Percentiles rank a stretch among this genome's conserved stretches.
These are phyloP conservation scores for Papilio glaucus DNA, from an alignment of 1,140 invertebrate genomes.

Conservation along the genomic window DNA sequence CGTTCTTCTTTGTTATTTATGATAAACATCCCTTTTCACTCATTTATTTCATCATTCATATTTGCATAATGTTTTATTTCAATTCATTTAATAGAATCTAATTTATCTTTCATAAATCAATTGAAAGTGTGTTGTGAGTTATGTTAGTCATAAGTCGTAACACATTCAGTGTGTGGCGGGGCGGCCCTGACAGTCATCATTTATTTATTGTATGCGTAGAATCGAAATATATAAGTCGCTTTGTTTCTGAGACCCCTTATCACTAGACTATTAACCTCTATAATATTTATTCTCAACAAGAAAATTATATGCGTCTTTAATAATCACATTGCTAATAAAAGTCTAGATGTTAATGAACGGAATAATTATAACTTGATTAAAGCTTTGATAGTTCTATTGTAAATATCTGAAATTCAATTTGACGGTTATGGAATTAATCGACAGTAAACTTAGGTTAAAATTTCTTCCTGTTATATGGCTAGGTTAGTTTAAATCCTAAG, in stretches of 20 bases:
- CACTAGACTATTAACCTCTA: too few species aligned
- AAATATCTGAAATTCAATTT: too few species aligned
- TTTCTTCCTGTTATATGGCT: too few species aligned
- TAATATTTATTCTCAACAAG: too few species aligned
- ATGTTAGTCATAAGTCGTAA: background rate
- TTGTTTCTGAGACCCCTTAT: background rate
- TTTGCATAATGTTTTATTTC: background rate
- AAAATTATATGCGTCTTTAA: too few species aligned
- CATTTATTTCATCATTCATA: background rate
- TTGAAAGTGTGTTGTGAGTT: conserved; percentile 3
- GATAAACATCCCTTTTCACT: background rate
- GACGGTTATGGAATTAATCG: too few species aligned
- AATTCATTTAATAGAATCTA: background rate
- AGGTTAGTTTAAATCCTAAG: too few species aligned
- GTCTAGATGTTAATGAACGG: too few species aligned
- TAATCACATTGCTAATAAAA: too few species aligned
- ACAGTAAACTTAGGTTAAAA: too few species aligned
- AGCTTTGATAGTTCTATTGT: too few species aligned
- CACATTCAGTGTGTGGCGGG: background rate
- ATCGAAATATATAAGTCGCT: background rate
- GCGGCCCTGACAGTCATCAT: background rate
- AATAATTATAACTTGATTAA: too few species aligned
- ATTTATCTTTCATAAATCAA: conserved; percentile 2
- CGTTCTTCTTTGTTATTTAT: background rate
- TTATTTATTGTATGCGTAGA: background rate